A percentile compares a stretch with the other conserved stretches of the same genome.
These are phyloP conservation scores for Steinernema feltiae DNA, from an alignment of 1,140 invertebrate species.

Conservation along the genomic window DNA sequence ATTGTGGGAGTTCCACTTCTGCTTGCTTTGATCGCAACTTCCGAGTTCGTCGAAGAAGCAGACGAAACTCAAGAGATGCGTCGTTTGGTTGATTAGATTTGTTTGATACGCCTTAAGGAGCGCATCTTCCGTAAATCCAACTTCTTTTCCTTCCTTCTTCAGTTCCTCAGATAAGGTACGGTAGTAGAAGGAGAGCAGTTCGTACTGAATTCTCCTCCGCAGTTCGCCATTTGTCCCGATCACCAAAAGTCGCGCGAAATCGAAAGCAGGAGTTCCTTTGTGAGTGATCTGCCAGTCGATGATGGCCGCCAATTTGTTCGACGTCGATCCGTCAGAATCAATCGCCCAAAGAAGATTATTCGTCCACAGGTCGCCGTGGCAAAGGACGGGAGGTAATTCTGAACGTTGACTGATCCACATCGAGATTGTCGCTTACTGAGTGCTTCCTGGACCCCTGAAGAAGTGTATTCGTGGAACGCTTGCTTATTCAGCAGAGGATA, in stretches of 20 bases:
- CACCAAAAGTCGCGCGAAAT: constrained; percentile 25
- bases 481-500: constrained; percentile 6
- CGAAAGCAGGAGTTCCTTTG: constrained; percentile 22
- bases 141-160: neutral
- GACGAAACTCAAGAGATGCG: neutral
- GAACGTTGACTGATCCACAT: neutral
- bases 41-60: constrained; percentile 5
- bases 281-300: constrained; percentile 38
- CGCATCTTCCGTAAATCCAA: neutral
- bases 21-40: neutral
- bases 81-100: neutral
- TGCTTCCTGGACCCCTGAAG: constrained; percentile 18
- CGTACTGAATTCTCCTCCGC: neutral
- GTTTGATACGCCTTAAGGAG: neutral
- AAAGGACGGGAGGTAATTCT: constrained; percentile 26
- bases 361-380: constrained; percentile 33
- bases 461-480: constrained; percentile 22
- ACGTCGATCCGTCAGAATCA: neutral
- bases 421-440: constrained; percentile 9
- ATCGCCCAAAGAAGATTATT: constrained; percentile 31
- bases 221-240: constrained; percentile 16
- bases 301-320: constrained; percentile 30
- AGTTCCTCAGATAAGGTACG: neutral
- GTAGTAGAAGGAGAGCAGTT: neutral
- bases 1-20: neutral